These are phyloP conservation scores for Orchesellides sinensis DNA, from an alignment of 2,888 invertebrate species.

Conservation along the genomic window DNA sequence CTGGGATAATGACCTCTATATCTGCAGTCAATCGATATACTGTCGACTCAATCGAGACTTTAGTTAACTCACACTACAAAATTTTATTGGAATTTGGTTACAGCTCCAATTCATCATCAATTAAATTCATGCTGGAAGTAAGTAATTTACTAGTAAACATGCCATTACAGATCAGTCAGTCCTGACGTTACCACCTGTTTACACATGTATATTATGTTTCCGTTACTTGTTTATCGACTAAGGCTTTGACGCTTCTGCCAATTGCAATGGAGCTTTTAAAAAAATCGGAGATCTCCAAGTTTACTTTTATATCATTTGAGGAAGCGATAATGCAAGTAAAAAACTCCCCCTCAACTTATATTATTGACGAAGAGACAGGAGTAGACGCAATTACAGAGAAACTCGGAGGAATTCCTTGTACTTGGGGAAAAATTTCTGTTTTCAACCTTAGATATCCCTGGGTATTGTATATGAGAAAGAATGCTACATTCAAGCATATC, in stretches of 20 bases:
- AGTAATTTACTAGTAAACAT: not conserved
- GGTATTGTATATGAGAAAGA: constrained; percentile 64
- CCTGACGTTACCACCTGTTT: not conserved
- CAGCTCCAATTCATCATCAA: constrained; percentile 22
- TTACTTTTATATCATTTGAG: constrained; percentile 44
- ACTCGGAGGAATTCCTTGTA: constrained; percentile 57
- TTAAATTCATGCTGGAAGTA: constrained; percentile 50
- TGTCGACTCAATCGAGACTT: constrained; percentile 57
- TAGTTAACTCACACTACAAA: constrained; percentile 52
- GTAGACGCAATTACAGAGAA: constrained; percentile 27
- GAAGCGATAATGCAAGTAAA: constrained; percentile 53
- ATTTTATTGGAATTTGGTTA: constrained; percentile 49
- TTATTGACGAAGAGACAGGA: constrained; percentile 70
- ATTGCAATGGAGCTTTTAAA: constrained; percentile 13
- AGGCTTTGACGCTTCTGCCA: constrained; percentile 30
- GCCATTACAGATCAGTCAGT: too few species aligned
- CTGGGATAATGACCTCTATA: constrained; percentile 65
- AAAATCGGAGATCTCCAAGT: constrained; percentile 35
- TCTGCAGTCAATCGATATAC: constrained; percentile 55
- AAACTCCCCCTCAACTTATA: constrained; percentile 43
- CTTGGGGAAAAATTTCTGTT: constrained; percentile 48
- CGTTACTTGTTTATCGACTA: not conserved
- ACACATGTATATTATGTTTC: not conserved
- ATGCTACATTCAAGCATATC: constrained; percentile 33
- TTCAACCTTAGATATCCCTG: constrained; percentile 65